Evolutionary conservation across 1,140 invertebrate species (phyloP).

Genomic region (Drosophila azteca): DNA sequence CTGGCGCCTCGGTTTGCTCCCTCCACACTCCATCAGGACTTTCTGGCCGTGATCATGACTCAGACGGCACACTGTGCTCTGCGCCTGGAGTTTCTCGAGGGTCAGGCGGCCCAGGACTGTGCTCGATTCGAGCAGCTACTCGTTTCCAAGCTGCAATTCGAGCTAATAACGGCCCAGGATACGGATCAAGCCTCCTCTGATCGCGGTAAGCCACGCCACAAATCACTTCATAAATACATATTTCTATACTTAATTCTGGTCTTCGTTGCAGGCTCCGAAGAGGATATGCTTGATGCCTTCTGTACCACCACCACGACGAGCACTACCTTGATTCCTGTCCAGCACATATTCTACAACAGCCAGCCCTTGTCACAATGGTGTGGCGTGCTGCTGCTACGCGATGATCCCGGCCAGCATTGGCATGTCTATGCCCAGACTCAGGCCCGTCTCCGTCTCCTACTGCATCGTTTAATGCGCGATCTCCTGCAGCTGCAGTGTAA

Average conservation of each 20-base stretch:
- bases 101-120: slow-evolving; percentile 6
- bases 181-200: background rate
- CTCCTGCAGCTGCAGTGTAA: slow-evolving; percentile 60
- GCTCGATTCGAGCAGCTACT: slow-evolving; percentile 52
- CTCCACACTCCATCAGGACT: slow-evolving; percentile 58
- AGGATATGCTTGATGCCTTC: slow-evolving; percentile 27
- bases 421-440: slow-evolving; percentile 55
- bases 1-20: slow-evolving; percentile 42
- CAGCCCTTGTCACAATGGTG: slow-evolving; percentile 42
- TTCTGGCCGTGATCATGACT: slow-evolving; percentile 59
- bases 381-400: slow-evolving; percentile 50
- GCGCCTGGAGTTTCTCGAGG: slow-evolving; percentile 34
- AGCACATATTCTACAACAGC: slow-evolving; percentile 60
- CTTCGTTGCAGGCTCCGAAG: background rate
- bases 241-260: background rate
- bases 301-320: background rate
- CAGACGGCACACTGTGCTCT: slow-evolving; percentile 39
- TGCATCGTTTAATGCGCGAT: slow-evolving; percentile 45
- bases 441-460: slow-evolving; percentile 37
- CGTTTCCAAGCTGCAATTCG: slow-evolving; percentile 29
- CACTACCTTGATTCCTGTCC: background rate
- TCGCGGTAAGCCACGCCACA: slow-evolving; percentile 8
- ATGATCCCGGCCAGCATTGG: slow-evolving; percentile 51
- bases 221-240: too few relatives aligned
- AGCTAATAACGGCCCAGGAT: background rate